Base-by-base conservation (phyloP, 2,113 vertebrate species). In the Pelmatolapia mariae region DNA sequence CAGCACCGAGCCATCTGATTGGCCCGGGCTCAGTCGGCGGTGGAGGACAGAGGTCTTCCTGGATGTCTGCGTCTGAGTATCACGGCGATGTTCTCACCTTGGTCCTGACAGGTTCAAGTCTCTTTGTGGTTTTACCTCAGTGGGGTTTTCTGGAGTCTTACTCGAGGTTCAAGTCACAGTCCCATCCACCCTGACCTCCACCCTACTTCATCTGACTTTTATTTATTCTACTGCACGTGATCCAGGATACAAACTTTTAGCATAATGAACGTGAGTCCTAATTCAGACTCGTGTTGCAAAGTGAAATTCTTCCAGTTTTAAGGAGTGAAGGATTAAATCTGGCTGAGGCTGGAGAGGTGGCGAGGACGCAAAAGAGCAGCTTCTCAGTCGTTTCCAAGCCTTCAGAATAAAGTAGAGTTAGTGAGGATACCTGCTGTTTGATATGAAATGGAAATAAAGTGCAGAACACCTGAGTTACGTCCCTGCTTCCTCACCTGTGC, bases 221-320 rank as follows among this genome's bases (percentile, higher is more conserved):
- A 63, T 36, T 3, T 19, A 63, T 24, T 71, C n/a, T 71, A 5
- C 33, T 1, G 19, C 33, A 38, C 5, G 5, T 43, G 63, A 43
- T 43, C 57, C 66, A 24, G 66, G 66, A 71, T 22, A 24, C 66
- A 0, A 43, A 71, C 36, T 0, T 68, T 68, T 24, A 43, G 63
- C 63, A 15, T 43, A 71, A 24, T 40, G n/a, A 71, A 24, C 2
- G 3, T 9, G 63, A 24, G 12, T 68, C 11, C 36, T 43, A 24
- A 71, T 0, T 43, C 8, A 0, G n/a, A 71, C 38, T 68, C 3
- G 1, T 43, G 12, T 15, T 24, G n/a, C 66, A 71, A 43, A 71
- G 12, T 24, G n/a, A 71, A 43, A 0, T 6, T 71, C 13, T 73
- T 73, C 40, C 15, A 24, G 66, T 18, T 73, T 73, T 73, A 10